A percentile compares a stretch with the other conserved stretches of the same genome.
Conservation (phyloP, 2,888 invertebrate species). For the Drosophila ustulata region DNA sequence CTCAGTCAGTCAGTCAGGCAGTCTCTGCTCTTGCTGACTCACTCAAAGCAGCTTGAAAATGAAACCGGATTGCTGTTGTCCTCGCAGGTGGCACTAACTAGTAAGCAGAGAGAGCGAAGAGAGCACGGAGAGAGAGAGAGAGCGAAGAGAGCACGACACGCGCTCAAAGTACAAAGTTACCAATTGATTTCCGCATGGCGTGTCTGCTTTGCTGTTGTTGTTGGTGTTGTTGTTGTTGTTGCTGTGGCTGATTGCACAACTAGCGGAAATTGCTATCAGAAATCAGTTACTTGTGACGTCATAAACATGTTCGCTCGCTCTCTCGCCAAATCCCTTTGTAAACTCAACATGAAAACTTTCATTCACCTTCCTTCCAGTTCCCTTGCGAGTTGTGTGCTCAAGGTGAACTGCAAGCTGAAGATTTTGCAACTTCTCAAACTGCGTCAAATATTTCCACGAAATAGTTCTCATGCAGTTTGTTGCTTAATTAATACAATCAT, state of each 20-base stretch:
- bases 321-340: conserved; percentile 11
- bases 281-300: conserved; percentile 35
- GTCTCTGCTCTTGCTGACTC: conserved; percentile 27
- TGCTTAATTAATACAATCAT: too few relatives aligned
- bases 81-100: conserved; percentile 25
- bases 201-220: neutral
- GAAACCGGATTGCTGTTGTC: conserved; percentile 44
- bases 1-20: neutral
- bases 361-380: neutral
- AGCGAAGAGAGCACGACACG: conserved; percentile 12
- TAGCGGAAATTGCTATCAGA: conserved; percentile 39
- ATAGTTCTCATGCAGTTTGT: too few relatives aligned
- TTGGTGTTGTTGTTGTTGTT: conserved; percentile 10
- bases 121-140: neutral
- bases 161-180: conserved; percentile 35
- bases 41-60: conserved; percentile 34
- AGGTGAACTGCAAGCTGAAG: too few relatives aligned
- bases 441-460: too few relatives aligned
- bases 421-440: too few relatives aligned
- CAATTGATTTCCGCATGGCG: conserved; percentile 37
- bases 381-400: neutral
- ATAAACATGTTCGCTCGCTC: conserved; percentile 11
- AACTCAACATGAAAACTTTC: conserved; percentile 6
- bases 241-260: conserved; percentile 34
- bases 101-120: conserved; percentile 2